Conservation (phyloP, 2,888 invertebrate species). For the Halictus ligatus region DNA sequence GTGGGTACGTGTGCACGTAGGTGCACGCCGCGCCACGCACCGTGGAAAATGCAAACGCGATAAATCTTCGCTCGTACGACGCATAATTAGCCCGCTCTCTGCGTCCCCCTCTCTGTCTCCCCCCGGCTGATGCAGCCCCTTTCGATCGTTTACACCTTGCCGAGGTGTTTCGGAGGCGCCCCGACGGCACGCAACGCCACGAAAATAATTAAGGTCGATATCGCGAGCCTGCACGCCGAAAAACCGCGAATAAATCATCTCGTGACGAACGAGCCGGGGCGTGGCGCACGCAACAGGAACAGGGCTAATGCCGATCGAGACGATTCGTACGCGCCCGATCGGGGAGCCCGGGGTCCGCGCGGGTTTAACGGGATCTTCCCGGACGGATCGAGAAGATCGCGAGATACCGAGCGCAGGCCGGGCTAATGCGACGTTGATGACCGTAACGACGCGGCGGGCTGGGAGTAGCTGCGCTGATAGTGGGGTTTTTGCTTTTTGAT, state of each 20-base stretch:
- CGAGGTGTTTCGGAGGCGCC: conserved; percentile 9
- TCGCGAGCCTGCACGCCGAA: conserved; percentile 23
- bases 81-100: conserved; percentile 74
- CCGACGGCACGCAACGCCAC: conserved; percentile 10
- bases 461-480: neutral
- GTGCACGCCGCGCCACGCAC: conserved; percentile 52
- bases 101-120: neutral
- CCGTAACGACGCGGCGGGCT: neutral
- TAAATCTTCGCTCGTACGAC: conserved; percentile 77
- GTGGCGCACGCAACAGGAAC: conserved; percentile 12
- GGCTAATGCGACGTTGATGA: conserved; percentile 17
- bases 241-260: conserved; percentile 62
- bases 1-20: conserved; percentile 37
- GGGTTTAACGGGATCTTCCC: neutral
- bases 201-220: conserved; percentile 60
- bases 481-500: neutral
- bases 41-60: conserved; percentile 68
- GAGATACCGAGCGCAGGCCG: neutral
- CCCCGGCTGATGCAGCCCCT: neutral
- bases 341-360: neutral
- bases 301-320: conserved; percentile 15
- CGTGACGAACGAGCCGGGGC: conserved; percentile 53
- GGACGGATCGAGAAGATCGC: neutral
- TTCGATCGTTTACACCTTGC: conserved; percentile 30
- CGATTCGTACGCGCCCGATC: neutral